Evolutionary conservation across 2,113 vertebrate species (phyloP).

Genomic region (Cyprinodon variegatus): DNA sequence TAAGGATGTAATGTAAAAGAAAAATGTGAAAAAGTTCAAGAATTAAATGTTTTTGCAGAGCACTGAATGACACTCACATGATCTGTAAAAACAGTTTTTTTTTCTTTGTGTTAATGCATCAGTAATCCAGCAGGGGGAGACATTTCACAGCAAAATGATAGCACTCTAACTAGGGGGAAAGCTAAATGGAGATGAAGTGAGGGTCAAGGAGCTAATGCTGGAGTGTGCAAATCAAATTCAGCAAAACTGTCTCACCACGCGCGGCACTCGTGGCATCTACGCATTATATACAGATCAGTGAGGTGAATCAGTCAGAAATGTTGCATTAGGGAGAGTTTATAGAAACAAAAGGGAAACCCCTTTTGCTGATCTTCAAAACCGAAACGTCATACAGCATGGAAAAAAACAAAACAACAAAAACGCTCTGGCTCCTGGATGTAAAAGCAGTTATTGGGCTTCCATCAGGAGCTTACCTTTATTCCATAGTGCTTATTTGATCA

Average conservation of each 20-base stretch:
- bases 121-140: constrained; percentile 67
- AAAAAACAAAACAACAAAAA: background rate
- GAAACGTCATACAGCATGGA: background rate
- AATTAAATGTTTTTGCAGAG: background rate
- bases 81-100: constrained; percentile 27
- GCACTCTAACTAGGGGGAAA: constrained; percentile 6
- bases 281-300: constrained; percentile 53
- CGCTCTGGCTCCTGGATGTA: constrained; percentile 21
- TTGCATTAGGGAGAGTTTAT: background rate
- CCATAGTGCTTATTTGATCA: background rate
- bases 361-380: background rate
- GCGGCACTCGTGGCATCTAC: constrained; percentile 24
- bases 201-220: background rate
- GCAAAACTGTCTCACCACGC: constrained; percentile 63
- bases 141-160: constrained; percentile 55
- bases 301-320: constrained; percentile 32
- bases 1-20: background rate
- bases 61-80: background rate
- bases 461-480: constrained; percentile 16
- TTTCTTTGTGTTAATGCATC: constrained; percentile 28
- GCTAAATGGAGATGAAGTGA: background rate
- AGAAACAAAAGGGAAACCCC: background rate
- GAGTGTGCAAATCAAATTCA: constrained; percentile 68
- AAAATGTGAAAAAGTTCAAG: background rate
- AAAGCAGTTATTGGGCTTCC: constrained; percentile 36